Conservation (phyloP, 2,888 invertebrate genomes). For the Hirtodrosophila histrioides region DNA sequence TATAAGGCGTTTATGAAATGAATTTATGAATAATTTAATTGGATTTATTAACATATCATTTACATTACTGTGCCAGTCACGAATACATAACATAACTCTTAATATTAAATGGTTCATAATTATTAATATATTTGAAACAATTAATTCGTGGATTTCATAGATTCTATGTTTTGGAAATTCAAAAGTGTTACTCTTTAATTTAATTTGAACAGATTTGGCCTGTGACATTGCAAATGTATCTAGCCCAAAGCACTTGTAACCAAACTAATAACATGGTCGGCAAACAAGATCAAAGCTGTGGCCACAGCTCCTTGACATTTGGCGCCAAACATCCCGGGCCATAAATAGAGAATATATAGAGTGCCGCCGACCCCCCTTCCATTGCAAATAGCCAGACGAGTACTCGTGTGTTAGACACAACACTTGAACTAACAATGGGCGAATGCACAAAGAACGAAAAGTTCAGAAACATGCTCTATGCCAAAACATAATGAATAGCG, state of each 20-base stretch:
- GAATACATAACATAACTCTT: too few relatives aligned
- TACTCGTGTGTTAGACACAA: too few relatives aligned
- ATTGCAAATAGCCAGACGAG: too few relatives aligned
- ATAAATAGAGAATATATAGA: slow-evolving; percentile 11
- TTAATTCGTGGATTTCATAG: too few relatives aligned
- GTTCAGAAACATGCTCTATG: slow-evolving; percentile 40
- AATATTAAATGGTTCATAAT: too few relatives aligned
- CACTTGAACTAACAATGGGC: slow-evolving; percentile 52
- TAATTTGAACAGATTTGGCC: background rate
- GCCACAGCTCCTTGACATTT: slow-evolving; percentile 64
- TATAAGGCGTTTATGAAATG: too few relatives aligned
- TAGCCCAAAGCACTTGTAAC: slow-evolving; percentile 33
- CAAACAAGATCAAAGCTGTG: slow-evolving; percentile 69
- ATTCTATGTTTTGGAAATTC: too few relatives aligned
- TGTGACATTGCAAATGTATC: slow-evolving; percentile 9
- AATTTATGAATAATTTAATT: too few relatives aligned
- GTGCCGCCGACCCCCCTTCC: background rate
- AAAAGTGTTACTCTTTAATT: too few relatives aligned
- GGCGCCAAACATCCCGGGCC: slow-evolving; percentile 36
- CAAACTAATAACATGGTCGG: slow-evolving; percentile 29
- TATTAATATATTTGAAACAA: too few relatives aligned
- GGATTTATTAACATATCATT: too few relatives aligned
- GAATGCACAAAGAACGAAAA: slow-evolving; percentile 51
- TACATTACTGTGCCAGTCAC: too few relatives aligned
- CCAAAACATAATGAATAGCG: slow-evolving; percentile 56